A percentile compares a stretch with the other conserved stretches of the same genome.
Conservation (phyloP, 1,140 invertebrate genomes). For the Trichonephila clavata region DNA sequence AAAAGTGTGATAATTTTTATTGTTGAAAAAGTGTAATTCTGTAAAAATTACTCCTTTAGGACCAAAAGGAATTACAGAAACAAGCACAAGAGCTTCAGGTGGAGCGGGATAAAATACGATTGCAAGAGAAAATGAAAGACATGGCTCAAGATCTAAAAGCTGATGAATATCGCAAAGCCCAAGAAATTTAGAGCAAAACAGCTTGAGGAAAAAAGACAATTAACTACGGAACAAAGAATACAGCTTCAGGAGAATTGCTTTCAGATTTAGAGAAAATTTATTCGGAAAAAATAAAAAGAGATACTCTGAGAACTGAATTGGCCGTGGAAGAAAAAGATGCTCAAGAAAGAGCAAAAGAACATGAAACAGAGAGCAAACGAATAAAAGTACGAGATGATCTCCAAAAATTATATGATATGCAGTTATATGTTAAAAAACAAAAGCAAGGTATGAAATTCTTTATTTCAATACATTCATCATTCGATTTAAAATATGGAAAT, state of each 20-base stretch:
- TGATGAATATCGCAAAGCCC: conserved; percentile 70
- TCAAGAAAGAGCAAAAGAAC: not conserved
- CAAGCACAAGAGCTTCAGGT: conserved; percentile 45
- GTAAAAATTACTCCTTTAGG: not conserved
- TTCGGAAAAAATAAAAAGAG: conserved; percentile 22
- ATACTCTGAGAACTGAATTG: conserved; percentile 41
- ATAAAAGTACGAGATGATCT: conserved; percentile 16
- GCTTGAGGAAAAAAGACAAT: conserved; percentile 51
- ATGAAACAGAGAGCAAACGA: conserved; percentile 24
- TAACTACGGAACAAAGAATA: conserved; percentile 20
- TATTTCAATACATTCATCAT: not conserved
- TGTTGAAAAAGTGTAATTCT: too few relatives aligned
- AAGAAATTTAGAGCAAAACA: conserved; percentile 59
- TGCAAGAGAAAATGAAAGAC: conserved; percentile 28
- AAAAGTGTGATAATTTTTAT: too few relatives aligned
- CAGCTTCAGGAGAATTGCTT: conserved; percentile 65
- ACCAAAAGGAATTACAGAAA: conserved; percentile 2
- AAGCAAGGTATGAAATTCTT: conserved; percentile 44
- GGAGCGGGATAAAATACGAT: conserved; percentile 17
- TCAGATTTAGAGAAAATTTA: conserved; percentile 42
- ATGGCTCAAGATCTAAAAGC: not conserved
- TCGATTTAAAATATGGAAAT: not conserved
- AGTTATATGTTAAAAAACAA: conserved; percentile 56
- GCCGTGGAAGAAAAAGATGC: conserved; percentile 57
- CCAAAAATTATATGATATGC: conserved; percentile 47